Conservation (phyloP, 53 echinoderm and acorn worm genomes). For the Zoroaster sp. region DNA sequence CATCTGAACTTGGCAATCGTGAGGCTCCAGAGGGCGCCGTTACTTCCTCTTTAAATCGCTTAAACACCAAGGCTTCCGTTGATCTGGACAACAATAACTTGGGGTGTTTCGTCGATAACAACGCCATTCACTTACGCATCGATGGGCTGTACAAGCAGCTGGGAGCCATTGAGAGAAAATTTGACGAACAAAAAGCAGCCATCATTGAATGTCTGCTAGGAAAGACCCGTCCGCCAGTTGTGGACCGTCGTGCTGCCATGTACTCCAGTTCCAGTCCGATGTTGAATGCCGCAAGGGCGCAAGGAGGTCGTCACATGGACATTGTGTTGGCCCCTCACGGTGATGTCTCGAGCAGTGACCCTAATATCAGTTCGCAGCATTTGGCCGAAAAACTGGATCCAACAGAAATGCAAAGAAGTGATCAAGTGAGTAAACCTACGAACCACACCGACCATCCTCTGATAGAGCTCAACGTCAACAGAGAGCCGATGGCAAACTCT, state of each 20-base stretch:
- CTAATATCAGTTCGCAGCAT: background rate
- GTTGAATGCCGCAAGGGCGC: background rate
- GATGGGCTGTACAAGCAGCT: slow-evolving; percentile 87
- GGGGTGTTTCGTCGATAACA: slow-evolving; percentile 63
- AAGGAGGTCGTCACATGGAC: background rate
- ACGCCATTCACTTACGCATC: slow-evolving; percentile 71
- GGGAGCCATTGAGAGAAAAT: slow-evolving; percentile 78
- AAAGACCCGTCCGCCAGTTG: slow-evolving; percentile 6
- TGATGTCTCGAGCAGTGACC: background rate
- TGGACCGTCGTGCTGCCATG: background rate
- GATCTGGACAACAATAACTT: slow-evolving; percentile 54
- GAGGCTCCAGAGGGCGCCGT: slow-evolving; percentile 80
- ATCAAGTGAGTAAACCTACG: background rate
- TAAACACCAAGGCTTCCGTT: slow-evolving; percentile 17
- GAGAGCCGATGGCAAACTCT: background rate
- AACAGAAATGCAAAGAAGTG: background rate
- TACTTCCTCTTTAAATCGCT: slow-evolving; percentile 32
- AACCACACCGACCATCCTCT: slow-evolving; percentile 32
- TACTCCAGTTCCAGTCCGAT: slow-evolving; percentile 22
- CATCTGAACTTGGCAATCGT: slow-evolving; percentile 53
- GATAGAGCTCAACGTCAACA: background rate
- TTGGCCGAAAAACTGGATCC: background rate
- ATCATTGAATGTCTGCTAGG: slow-evolving; percentile 77
- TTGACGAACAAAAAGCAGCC: slow-evolving; percentile 83
- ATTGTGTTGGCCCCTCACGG: background rate